These are phyloP conservation scores for Nyctalus aviator DNA, from an alignment of 2,797 vertebrate species.

Conservation along the genomic window DNA sequence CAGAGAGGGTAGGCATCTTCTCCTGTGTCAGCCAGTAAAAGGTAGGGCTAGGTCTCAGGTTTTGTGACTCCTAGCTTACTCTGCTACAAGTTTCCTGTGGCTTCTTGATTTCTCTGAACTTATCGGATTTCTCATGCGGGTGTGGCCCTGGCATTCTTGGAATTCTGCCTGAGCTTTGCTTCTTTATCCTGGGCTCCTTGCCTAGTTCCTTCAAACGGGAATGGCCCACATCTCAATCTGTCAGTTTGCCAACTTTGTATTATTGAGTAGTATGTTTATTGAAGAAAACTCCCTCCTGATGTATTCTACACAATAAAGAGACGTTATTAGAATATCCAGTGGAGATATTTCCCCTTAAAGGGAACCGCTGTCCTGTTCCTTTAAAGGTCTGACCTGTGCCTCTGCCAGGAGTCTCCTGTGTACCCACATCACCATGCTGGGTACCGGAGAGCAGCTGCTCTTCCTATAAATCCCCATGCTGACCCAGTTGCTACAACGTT, in stretches of 20 bases:
- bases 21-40: background rate
- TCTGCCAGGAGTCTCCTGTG: background rate
- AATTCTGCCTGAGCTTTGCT: slow-evolving; percentile 48
- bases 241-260: slow-evolving; percentile 57
- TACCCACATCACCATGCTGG: background rate
- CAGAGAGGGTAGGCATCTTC: background rate
- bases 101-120: slow-evolving; percentile 38
- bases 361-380: background rate
- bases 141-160: slow-evolving; percentile 50
- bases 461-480: background rate
- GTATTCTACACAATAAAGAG: slow-evolving; percentile 34
- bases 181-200: slow-evolving; percentile 66
- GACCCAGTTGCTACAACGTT: background rate
- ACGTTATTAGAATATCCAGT: slow-evolving; percentile 38
- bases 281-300: slow-evolving; percentile 49
- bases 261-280: slow-evolving; percentile 39
- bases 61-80: slow-evolving; percentile 33
- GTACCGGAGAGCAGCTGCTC: background rate
- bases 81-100: background rate
- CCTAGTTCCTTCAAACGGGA: slow-evolving; percentile 48
- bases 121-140: background rate
- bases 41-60: background rate
- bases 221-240: slow-evolving; percentile 55
- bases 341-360: background rate
- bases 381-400: background rate